Evolutionary conservation across 2,113 vertebrate species (phyloP), one percentile per base, ranked within the genome.

Genomic region (Malurus elegans): DNA sequence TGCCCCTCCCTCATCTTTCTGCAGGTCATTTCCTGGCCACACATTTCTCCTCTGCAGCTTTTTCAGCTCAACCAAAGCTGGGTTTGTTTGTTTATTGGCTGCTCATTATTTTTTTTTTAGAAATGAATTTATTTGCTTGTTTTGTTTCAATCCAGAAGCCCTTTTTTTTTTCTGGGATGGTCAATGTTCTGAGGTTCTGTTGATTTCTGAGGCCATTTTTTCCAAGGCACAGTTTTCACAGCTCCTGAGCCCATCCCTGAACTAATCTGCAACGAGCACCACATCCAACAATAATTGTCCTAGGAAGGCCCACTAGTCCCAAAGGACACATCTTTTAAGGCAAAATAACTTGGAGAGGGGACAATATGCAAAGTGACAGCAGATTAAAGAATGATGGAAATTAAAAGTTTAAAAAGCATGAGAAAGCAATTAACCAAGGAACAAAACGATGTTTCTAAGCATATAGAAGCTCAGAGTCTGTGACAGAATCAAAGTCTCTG

Each of bases 351-450:
- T 78, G 67, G 79, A 94, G 74, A 94, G 72, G 45, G 80, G 66
- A 88, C 88, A 94, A 82, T 58, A 88, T 60, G 58, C 79, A 88
- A 92, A 94, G 47, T 70, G 91, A 84, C 79, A 88, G 72, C 75
- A 96, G 86, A 94, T 95, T 93, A 93, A 93, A 92, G 76, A 88
- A 86, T 70, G 57, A 88, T 83, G 79, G 83, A 95, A 96, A 95
- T 92, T 93, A 89, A 67, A 94, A 96, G 92, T 94, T 87, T 84
- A 87, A 91, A 96, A 95, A 94, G 90, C 92, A 92, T 79, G 84
- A 91, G 86, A 93, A 90, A 92, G 94, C 79, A 97, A 93, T 94
- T 96, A 97, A 70, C 66, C 79, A 83, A 93, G 82, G 86, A 88
- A 86, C 67, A 90, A 94, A 95, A 88, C 0, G 11, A 29, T 78